These are phyloP conservation scores for Pyxicephalus adspersus DNA, from an alignment of 2,113 vertebrate species.

Conservation along the genomic window DNA sequence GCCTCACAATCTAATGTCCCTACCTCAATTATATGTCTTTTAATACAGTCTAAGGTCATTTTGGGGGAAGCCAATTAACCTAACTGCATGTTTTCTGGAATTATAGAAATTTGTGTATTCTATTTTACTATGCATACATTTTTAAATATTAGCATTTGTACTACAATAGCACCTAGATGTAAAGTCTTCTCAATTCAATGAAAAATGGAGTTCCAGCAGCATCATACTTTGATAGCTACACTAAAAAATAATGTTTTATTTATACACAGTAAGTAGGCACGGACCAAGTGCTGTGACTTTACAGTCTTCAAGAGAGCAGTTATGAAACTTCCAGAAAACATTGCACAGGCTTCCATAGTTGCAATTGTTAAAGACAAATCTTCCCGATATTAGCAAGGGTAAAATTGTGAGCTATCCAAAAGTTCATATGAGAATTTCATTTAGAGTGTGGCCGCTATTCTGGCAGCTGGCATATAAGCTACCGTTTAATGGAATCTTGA, in stretches of 20 bases:
- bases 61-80: too few species aligned
- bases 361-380: conserved; percentile 82
- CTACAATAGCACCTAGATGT: background rate
- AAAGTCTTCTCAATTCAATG: background rate
- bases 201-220: conserved; percentile 68
- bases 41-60: too few species aligned
- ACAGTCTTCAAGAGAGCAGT: conserved; percentile 83
- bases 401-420: conserved; percentile 85
- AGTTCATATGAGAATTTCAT: conserved; percentile 82
- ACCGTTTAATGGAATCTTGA: conserved; percentile 82
- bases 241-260: conserved; percentile 82
- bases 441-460: conserved; percentile 80
- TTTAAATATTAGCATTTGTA: background rate
- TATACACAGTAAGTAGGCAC: conserved; percentile 81
- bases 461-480: conserved; percentile 81
- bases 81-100: too few species aligned
- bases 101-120: too few species aligned
- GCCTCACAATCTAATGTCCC: too few species aligned
- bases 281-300: conserved; percentile 82
- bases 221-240: conserved; percentile 74
- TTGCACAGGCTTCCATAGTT: conserved; percentile 79
- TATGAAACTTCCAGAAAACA: conserved; percentile 83
- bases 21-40: too few species aligned
- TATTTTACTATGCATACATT: too few species aligned
- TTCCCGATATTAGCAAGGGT: conserved; percentile 85